Percentiles rank a stretch among this genome's conserved stretches.
These are phyloP conservation scores for Cerastis leucographa DNA, from an alignment of 2,888 invertebrate genomes.

Conservation along the genomic window DNA sequence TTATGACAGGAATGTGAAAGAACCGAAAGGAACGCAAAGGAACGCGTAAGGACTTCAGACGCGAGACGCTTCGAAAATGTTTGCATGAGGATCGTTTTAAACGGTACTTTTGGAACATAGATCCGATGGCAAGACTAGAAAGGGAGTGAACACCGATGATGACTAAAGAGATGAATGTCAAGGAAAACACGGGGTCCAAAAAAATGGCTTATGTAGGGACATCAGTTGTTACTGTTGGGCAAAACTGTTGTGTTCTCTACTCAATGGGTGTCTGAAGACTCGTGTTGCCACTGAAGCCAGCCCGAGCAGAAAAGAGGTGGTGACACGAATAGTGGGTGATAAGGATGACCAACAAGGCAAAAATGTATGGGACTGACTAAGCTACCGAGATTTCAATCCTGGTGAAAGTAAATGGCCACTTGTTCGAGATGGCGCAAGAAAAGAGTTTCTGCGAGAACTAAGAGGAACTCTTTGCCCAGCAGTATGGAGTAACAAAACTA, in stretches of 20 bases:
- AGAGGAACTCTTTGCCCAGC: too few species aligned
- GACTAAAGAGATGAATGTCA: not conserved
- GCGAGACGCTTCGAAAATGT: not conserved
- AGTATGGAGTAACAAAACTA: not conserved
- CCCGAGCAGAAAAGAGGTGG: too few species aligned
- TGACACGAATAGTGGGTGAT: too few species aligned
- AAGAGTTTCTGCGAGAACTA: too few species aligned
- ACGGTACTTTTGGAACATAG: not conserved
- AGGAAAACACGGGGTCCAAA: not conserved
- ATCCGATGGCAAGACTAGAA: not conserved
- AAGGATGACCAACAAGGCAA: too few species aligned
- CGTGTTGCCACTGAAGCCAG: too few species aligned
- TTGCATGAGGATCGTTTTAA: conserved; percentile 4
- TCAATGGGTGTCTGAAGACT: too few species aligned
- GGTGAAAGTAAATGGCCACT: too few species aligned
- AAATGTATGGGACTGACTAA: too few species aligned
- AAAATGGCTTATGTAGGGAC: not conserved
- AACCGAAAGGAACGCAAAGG: not conserved
- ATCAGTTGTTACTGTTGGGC: not conserved
- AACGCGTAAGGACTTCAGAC: not conserved
- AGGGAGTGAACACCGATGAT: not conserved
- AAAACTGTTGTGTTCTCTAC: too few species aligned
- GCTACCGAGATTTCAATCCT: too few species aligned
- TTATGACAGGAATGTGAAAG: not conserved
- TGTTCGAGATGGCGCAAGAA: too few species aligned